Conservation (phyloP, 2,888 invertebrate species). For the Colostygia pectinataria region DNA sequence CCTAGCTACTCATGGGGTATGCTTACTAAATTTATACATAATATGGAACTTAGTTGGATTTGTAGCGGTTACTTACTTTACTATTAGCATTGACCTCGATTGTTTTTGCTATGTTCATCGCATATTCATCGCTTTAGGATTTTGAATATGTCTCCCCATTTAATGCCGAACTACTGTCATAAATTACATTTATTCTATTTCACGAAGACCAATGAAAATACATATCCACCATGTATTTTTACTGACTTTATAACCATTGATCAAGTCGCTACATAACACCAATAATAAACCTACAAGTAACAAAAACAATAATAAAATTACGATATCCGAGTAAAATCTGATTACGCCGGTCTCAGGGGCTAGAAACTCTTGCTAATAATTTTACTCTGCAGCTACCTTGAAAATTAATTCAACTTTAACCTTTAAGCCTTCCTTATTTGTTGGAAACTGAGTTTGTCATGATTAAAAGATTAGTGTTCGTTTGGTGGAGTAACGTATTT, state of each 20-base stretch:
- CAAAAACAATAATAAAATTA: constrained; percentile 12
- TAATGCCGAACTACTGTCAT: too few relatives aligned
- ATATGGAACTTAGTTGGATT: too few relatives aligned
- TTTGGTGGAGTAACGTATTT: constrained; percentile 14
- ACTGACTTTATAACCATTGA: neutral
- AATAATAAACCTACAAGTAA: constrained; percentile 1
- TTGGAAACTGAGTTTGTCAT: constrained; percentile 17
- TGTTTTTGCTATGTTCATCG: too few relatives aligned
- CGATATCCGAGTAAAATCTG: constrained; percentile 9
- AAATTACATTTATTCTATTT: too few relatives aligned
- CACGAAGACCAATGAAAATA: too few relatives aligned
- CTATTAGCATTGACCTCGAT: too few relatives aligned
- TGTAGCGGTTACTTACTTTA: too few relatives aligned
- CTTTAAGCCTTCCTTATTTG: constrained; percentile 20
- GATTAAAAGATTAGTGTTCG: constrained; percentile 17
- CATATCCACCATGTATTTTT: too few relatives aligned
- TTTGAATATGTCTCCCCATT: too few relatives aligned
- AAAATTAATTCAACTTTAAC: constrained; percentile 19
- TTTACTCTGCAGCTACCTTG: constrained; percentile 15
- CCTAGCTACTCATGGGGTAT: too few relatives aligned
- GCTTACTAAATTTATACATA: too few relatives aligned
- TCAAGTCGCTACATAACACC: neutral
- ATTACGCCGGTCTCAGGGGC: constrained; percentile 8
- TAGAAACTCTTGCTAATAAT: constrained; percentile 11
- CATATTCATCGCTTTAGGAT: too few relatives aligned